Evolutionary conservation across 2,113 vertebrate species (phyloP).

Genomic region (Muntiacus muntjak): DNA sequence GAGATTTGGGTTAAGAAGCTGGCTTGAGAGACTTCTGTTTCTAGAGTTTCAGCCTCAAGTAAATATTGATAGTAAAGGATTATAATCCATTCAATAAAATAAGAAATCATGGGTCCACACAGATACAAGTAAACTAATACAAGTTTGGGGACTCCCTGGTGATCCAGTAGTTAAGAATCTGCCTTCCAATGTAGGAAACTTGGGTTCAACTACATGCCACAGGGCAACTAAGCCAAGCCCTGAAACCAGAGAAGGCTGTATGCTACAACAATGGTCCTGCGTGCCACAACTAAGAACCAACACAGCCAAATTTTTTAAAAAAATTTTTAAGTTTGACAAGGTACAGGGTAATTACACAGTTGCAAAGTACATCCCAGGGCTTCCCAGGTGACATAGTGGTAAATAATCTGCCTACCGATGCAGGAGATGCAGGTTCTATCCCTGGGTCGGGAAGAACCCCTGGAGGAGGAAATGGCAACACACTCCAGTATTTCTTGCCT

Average conservation of each 20-base stretch:
- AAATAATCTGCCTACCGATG: neutral
- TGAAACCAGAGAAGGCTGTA: neutral
- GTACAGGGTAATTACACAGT: neutral
- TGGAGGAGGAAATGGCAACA: neutral
- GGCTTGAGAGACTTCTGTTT: neutral
- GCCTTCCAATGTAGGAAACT: neutral
- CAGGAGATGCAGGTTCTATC: neutral
- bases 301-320: neutral
- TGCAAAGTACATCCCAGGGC: neutral
- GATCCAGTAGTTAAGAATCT: neutral
- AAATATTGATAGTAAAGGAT: neutral
- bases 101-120: neutral
- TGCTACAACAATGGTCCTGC: neutral
- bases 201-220: neutral
- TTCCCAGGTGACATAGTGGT: neutral
- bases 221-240: neutral
- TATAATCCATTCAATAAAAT: neutral
- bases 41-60: neutral
- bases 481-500: neutral
- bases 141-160: neutral
- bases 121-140: neutral
- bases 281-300: neutral
- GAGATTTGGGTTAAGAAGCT: neutral
- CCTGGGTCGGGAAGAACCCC: neutral
- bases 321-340: neutral